Conservation (phyloP, 2,113 vertebrate genomes). For the Gobio gobio region DNA sequence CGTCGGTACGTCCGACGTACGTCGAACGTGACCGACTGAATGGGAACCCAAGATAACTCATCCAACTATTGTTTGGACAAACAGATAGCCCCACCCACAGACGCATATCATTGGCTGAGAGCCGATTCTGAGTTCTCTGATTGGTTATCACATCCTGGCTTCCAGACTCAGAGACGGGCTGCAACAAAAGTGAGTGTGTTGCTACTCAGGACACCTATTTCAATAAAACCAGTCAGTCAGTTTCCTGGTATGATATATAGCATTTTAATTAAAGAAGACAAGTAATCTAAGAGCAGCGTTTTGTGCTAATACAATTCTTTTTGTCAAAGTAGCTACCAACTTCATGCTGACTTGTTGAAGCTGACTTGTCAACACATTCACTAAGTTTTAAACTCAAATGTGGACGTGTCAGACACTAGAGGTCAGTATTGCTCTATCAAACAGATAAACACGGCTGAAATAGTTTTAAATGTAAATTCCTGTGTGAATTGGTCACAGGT, state of each 20-base stretch:
- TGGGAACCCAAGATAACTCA: not conserved
- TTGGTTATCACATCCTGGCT: not conserved
- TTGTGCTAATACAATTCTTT: not conserved
- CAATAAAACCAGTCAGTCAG: not conserved
- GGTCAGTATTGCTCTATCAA: slow-evolving; percentile 61
- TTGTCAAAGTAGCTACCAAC: not conserved
- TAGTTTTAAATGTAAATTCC: slow-evolving; percentile 25
- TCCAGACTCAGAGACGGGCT: not conserved
- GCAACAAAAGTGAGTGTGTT: not conserved
- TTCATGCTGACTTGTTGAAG: not conserved
- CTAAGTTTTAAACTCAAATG: not conserved
- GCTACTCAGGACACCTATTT: slow-evolving; percentile 17
- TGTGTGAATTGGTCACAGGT: slow-evolving; percentile 58
- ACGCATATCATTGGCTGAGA: not conserved
- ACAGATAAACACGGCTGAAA: not conserved
- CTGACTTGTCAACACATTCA: not conserved
- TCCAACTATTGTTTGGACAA: not conserved
- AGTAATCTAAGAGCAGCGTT: not conserved
- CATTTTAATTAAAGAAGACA: not conserved
- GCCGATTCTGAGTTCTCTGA: not conserved
- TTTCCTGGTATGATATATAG: too few species aligned
- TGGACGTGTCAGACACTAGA: slow-evolving; percentile 43
- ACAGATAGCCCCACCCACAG: too few species aligned
- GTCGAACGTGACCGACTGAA: too few species aligned
- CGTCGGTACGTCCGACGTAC: too few species aligned